Evolutionary conservation across 2,113 vertebrate species (phyloP).

Genomic region (Podiceps cristatus): DNA sequence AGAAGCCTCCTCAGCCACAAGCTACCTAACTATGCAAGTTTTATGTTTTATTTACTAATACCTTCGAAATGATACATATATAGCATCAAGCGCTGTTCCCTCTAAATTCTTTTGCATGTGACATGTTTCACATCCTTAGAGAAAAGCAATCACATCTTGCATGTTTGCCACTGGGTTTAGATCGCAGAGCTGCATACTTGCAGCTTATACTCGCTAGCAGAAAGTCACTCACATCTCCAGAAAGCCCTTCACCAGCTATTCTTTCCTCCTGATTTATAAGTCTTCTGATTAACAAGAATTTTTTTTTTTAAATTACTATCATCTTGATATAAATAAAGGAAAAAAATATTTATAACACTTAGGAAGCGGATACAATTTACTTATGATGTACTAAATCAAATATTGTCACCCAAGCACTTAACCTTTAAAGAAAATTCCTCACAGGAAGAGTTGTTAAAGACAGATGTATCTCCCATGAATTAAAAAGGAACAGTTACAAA

Average conservation of each 20-base stretch:
- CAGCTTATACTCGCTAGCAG: background rate
- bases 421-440: background rate
- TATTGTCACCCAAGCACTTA: background rate
- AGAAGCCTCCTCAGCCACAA: background rate
- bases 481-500: background rate
- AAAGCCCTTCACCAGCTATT: background rate
- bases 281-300: background rate
- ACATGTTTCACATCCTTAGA: background rate
- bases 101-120: accelerated
- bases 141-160: accelerated
- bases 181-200: accelerated
- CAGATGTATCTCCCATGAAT: background rate
- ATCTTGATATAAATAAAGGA: background rate
- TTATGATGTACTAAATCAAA: background rate
- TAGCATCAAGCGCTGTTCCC: background rate
- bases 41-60: too few species aligned
- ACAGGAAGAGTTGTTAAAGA: background rate
- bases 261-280: background rate
- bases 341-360: background rate
- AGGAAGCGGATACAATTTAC: background rate
- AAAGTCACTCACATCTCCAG: accelerated
- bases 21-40: background rate
- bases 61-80: accelerated
- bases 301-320: too few species aligned
- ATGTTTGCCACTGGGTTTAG: accelerated